Base-by-base conservation (phyloP, 2,113 vertebrate genomes). In the Lepus timidus region DNA sequence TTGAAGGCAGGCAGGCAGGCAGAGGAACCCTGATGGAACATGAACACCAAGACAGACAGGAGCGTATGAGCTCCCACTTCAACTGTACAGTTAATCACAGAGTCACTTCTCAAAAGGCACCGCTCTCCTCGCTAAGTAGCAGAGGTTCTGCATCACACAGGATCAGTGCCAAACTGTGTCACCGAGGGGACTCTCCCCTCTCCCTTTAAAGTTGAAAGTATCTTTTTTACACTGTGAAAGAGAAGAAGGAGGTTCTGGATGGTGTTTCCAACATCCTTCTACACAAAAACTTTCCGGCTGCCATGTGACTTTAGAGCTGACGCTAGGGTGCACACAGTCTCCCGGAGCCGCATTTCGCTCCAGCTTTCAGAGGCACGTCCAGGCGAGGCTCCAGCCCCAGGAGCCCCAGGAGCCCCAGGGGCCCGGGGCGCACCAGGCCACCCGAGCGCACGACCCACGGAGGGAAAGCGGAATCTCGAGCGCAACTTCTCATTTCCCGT, bases 401-500 rank as follows among this genome's bases (percentile, higher is more conserved):
- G 29, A 19, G 82, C 62, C 81, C 6, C 44, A 44, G 44, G 44
- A 27, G 85, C 23, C 10, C 9, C 31, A 29, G 83, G 29, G 16
- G 85, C 62, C 44, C 22, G 44, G 16, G 9, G 9, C 61, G 75
- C 58, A 79, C 31, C 65, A 14, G 14, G 20, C 20, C 65, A 89
- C 89, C 94, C 65, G 86, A 70, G 64, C 78, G 25, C 11, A 4
- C 58, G 65, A 13, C 73, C 7, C 52, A 80, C 61, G 17, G 90
- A 94, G 78, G 78, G 88, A 89, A 88, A 90, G 92, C 68, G 31
- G 80, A 89, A 68, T 94, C 90, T 89, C 67, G 13, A 85, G 90
- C 17, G 73, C 90, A 96, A 95, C 95, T 90, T 95, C 84, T 87
- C 17, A 70, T 80, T 96, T 95, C 96, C 95, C 95, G 95, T 68